phyloP scores from a whole-genome alignment of 2,113 vertebrate genomes.

The Dunckerocampus dactyliophorus region DNA sequence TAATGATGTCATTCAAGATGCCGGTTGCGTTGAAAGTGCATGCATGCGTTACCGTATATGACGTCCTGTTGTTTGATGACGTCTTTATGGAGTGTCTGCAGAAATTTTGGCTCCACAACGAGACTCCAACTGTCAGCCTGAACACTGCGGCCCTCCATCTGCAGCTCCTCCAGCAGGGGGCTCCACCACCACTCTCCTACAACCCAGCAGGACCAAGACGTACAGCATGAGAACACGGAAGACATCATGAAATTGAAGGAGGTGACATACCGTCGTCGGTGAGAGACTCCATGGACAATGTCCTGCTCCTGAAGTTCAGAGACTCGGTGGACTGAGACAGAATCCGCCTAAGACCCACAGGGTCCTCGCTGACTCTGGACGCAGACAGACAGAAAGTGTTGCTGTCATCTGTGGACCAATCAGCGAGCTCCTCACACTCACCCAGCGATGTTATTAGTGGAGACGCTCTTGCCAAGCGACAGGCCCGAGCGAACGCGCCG shows the following conservation, averaged over 20 bases:
- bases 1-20: too few relatives aligned
- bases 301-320: constrained; percentile 87
- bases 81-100: constrained; percentile 90
- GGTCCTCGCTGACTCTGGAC: constrained; percentile 80
- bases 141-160: constrained; percentile 81
- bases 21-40: too few relatives aligned
- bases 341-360: constrained; percentile 84
- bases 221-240: too few relatives aligned
- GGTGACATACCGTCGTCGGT: constrained; percentile 84
- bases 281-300: constrained; percentile 88
- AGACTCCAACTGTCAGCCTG: constrained; percentile 90
- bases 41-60: constrained; percentile 80
- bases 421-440: constrained; percentile 48
- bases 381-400: constrained; percentile 12
- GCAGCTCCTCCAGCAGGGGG: constrained; percentile 86
- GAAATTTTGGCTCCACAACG: constrained; percentile 81
- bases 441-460: constrained; percentile 94
- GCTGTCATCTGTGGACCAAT: constrained; percentile 2
- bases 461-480: constrained; percentile 90
- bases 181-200: constrained; percentile 77
- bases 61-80: constrained; percentile 92
- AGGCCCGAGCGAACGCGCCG: constrained; percentile 80
- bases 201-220: too few relatives aligned
- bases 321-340: constrained; percentile 93
- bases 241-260: background rate